Percentiles rank a stretch among this genome's conserved stretches.
Evolutionary conservation across 2,113 vertebrate species (phyloP).

Genomic region (Aix galericulata): DNA sequence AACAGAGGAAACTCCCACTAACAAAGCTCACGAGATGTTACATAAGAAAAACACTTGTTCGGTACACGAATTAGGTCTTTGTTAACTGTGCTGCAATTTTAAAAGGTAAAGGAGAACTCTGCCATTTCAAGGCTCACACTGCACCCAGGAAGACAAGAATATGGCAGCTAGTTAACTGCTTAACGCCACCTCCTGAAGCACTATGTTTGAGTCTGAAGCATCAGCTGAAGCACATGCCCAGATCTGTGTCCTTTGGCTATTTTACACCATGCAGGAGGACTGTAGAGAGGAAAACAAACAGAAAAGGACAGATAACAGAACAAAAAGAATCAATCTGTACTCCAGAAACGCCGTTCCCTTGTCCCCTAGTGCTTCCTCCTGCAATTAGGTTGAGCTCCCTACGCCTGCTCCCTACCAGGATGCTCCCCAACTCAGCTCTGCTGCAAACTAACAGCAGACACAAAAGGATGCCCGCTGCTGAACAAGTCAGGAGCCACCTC

Average conservation of each 20-base stretch:
- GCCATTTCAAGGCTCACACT: neutral
- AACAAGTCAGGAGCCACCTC: neutral
- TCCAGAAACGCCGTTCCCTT: conserved; percentile 9
- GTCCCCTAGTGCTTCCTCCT: conserved; percentile 6
- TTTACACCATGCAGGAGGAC: neutral
- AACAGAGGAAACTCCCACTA: neutral
- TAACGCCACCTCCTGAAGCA: neutral
- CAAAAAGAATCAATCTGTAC: neutral
- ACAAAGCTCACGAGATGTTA: neutral
- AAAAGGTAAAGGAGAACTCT: neutral
- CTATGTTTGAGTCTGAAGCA: neutral
- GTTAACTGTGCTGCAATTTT: neutral
- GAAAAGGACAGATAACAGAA: neutral
- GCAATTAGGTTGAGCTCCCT: conserved; percentile 11
- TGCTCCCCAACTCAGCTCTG: neutral
- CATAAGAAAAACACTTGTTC: neutral
- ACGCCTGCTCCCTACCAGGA: neutral
- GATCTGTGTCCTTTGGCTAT: neutral
- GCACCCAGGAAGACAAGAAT: neutral
- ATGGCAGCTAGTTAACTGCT: neutral
- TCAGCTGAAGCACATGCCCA: neutral
- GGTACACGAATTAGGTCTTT: neutral
- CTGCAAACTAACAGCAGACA: neutral
- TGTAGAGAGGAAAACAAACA: neutral
- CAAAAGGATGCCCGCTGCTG: neutral